phyloP scores from a whole-genome alignment of 2,888 invertebrate genomes.

The Resseliella maxima region DNA sequence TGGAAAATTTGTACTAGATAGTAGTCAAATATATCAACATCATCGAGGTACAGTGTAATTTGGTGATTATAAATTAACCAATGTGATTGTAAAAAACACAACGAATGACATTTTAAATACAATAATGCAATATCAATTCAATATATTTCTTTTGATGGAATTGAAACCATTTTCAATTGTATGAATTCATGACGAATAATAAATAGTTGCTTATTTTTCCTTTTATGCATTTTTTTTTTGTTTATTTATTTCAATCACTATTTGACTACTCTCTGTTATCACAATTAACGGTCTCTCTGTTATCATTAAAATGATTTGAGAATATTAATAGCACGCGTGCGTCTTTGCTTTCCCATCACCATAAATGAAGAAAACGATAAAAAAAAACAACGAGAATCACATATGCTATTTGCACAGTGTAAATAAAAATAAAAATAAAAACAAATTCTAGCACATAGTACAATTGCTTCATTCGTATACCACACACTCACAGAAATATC shows the following conservation, averaged over 20 bases:
- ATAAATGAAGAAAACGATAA: too few relatives aligned
- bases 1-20: constrained; percentile 3
- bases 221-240: background rate
- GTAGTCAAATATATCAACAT: constrained; percentile 1
- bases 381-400: background rate
- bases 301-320: background rate
- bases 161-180: too few relatives aligned
- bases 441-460: background rate
- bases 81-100: background rate
- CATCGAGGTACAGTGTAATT: constrained; percentile 18
- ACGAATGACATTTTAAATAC: background rate
- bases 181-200: too few relatives aligned
- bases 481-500: background rate
- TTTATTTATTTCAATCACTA: too few relatives aligned
- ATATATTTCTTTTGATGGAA: background rate
- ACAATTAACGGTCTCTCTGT: background rate
- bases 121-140: background rate
- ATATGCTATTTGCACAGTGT: background rate
- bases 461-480: background rate
- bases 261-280: background rate
- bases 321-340: constrained; percentile 24
- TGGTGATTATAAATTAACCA: background rate
- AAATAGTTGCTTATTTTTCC: background rate
- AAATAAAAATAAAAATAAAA: background rate
- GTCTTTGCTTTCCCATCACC: background rate